Base-by-base conservation (phyloP, 2,888 invertebrate genomes). In the Himalopsyche tibetana region DNA sequence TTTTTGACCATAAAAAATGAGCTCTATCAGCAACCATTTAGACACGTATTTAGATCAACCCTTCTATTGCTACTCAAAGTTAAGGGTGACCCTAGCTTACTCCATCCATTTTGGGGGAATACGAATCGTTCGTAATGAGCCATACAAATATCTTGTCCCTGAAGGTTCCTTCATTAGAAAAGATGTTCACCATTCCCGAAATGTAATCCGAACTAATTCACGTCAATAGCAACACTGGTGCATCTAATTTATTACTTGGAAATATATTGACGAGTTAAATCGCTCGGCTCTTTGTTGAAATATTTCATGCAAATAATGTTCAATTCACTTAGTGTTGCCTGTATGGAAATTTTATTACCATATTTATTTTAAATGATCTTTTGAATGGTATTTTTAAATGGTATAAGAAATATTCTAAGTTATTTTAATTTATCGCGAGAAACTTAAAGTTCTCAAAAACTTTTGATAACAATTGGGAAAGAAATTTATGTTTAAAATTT, bases 91-190 rank as follows among this genome's bases (percentile, higher is more conserved):
- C 28, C 51, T 28, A 55, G 79, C 74, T 83, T 83, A 83, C 42
- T 69, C 79, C 69, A 74, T 40, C 84, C 63, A 40, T 42, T 80
- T 19, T 83, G 79, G 88, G 88, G 86, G 88, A 86, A 88, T 88
- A 84, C 80, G 86, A 88, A 88, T 88, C 74, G 86, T 55, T 83
- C 55, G 82, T 88, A 88, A 88, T 88, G 88, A 88, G 86, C n/a
- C 81, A 63, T 45, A 80, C 63, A n/a, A 79, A 19, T 84, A 80
- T 84, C 84, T 84, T 86, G 86, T 84, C 82, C 56, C 84, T 28
- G 40, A 69, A 45, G 86, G 82, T 51, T 55, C 55, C 85, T 84
- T 80, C 84, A 45, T n/a, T 55, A 79, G 63, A 63, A 63, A 63
- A n/a, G 63, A 63, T 63, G 63, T 63, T 63, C 42, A 19, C 80